Percentiles rank a stretch among this genome's conserved stretches.
Conservation (phyloP, 2,888 invertebrate species). For the Arctia plantaginis region DNA sequence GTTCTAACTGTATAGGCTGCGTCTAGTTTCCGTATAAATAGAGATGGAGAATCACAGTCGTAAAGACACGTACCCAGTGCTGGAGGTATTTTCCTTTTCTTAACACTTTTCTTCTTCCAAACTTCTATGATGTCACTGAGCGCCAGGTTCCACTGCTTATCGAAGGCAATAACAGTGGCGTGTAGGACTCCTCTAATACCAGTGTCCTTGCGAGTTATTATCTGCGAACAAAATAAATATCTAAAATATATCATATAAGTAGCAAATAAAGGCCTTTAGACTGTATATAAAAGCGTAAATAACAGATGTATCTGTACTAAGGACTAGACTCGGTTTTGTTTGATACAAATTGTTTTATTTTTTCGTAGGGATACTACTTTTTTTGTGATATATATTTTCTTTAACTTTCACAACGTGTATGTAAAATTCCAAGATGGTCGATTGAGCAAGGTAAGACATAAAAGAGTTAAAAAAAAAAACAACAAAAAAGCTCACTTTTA, state of each 20-base stretch:
- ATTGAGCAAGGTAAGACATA: too few species aligned
- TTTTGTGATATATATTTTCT: too few species aligned
- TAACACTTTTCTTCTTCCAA: constrained; percentile 89
- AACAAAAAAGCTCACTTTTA: too few species aligned
- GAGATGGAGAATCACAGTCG: neutral
- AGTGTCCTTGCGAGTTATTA: constrained; percentile 90
- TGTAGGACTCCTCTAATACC: constrained; percentile 92
- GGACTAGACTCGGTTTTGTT: too few species aligned
- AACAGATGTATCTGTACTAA: too few species aligned
- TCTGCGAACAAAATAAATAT: constrained; percentile 74
- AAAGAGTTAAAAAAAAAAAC: too few species aligned
- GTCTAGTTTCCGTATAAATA: neutral
- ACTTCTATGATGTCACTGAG: constrained; percentile 93
- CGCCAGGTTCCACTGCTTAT: constrained; percentile 97
- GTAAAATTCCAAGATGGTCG: too few species aligned
- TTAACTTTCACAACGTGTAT: too few species aligned
- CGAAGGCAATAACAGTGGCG: constrained; percentile 94
- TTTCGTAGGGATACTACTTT: too few species aligned
- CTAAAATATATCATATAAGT: neutral
- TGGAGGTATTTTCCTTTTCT: constrained; percentile 87
- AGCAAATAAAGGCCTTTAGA: neutral
- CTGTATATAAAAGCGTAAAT: neutral
- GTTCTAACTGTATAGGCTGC: too few species aligned
- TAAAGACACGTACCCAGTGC: constrained; percentile 80
- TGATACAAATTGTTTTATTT: too few species aligned